Evolutionary conservation across 2,113 vertebrate species (phyloP).

Genomic region (Syrrhaptes paradoxus): DNA sequence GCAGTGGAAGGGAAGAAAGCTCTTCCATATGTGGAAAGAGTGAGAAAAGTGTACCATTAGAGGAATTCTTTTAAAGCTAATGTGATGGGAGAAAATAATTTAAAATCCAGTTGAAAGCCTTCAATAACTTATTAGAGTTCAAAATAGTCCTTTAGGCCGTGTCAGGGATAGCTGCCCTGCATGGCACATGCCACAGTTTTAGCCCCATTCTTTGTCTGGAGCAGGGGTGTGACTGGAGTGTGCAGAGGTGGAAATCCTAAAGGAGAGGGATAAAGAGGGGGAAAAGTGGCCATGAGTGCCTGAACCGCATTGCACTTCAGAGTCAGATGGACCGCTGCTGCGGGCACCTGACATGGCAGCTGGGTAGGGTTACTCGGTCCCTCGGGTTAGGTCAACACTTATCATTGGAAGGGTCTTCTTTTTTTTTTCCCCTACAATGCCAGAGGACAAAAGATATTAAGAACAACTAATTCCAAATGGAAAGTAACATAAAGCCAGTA

Average conservation of each 20-base stretch:
- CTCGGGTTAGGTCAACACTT: not conserved
- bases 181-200: not conserved
- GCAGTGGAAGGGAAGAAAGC: not conserved
- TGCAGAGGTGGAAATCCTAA: not conserved
- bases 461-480: not conserved
- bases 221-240: not conserved
- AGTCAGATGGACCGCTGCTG: not conserved
- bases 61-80: not conserved
- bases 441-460: not conserved
- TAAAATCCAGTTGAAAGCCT: not conserved
- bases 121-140: not conserved
- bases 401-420: not conserved
- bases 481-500: not conserved
- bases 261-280: not conserved
- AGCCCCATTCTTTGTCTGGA: fast-evolving
- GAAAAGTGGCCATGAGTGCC: not conserved
- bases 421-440: not conserved
- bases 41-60: not conserved
- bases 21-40: not conserved
- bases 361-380: not conserved
- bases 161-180: not conserved
- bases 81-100: not conserved
- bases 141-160: not conserved
- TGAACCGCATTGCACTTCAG: not conserved
- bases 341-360: not conserved